Evolutionary conservation across 2,888 invertebrate species (phyloP).

Genomic region (Drosophila lacicola): DNA sequence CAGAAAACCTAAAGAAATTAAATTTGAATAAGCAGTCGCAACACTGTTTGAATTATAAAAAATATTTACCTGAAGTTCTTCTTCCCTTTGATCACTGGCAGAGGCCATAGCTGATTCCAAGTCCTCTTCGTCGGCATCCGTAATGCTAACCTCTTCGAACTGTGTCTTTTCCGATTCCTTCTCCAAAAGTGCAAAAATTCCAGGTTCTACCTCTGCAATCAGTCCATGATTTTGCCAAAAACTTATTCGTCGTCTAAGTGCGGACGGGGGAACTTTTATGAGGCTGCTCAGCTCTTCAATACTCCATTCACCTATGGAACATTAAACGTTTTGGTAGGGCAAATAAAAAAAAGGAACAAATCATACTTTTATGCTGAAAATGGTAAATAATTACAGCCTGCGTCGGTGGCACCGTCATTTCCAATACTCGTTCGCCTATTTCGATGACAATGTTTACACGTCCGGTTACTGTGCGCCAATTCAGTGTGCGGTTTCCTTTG

Average conservation of each 20-base stretch:
- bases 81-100: constrained; percentile 96
- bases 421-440: constrained; percentile 91
- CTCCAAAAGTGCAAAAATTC: constrained; percentile 91
- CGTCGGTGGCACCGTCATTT: constrained; percentile 94
- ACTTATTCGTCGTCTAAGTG: constrained; percentile 93
- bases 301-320: constrained; percentile 90
- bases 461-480: constrained; percentile 97
- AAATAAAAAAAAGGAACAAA: not conserved
- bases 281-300: constrained; percentile 93
- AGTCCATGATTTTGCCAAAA: constrained; percentile 98
- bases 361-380: constrained; percentile 92
- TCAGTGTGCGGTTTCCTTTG: constrained; percentile 95
- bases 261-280: constrained; percentile 94
- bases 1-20: constrained; percentile 88
- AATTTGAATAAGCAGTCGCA: not conserved
- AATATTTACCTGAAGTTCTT: constrained; percentile 91
- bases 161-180: constrained; percentile 87
- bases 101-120: constrained; percentile 97
- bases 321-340: not conserved
- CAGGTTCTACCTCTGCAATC: constrained; percentile 90
- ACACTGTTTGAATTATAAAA: not conserved
- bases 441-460: constrained; percentile 96
- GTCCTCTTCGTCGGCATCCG: constrained; percentile 94
- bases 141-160: constrained; percentile 86
- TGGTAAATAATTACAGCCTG: constrained; percentile 97